Conservation (phyloP, 2,797 vertebrate genomes). For the Cuculus canorus region DNA sequence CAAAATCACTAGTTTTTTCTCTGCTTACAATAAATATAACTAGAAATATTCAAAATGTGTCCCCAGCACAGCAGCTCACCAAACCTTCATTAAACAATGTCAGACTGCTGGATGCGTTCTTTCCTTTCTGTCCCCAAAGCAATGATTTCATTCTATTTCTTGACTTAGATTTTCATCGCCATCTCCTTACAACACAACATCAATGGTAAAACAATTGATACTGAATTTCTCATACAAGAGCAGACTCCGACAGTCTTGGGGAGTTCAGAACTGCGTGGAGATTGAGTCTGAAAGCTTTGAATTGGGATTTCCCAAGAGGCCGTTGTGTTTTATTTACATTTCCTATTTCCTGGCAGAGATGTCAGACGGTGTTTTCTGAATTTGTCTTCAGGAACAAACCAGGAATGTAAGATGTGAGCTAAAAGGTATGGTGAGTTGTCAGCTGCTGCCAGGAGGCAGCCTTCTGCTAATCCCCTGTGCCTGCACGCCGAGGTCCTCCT, state of each 20-base stretch:
- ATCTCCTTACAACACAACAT: not conserved
- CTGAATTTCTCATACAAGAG: not conserved
- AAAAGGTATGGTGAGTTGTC: not conserved
- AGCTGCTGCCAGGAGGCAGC: not conserved
- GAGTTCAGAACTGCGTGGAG: not conserved
- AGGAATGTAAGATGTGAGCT: not conserved
- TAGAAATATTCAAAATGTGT: not conserved
- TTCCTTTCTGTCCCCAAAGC: not conserved
- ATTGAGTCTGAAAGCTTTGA: constrained; percentile 5
- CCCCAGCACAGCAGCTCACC: not conserved
- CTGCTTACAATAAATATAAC: not conserved
- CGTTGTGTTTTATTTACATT: constrained; percentile 53
- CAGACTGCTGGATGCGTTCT: not conserved
- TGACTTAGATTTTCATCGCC: not conserved
- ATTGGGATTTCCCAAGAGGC: not conserved
- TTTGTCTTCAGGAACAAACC: not conserved
- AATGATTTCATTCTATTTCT: not conserved
- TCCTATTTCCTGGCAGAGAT: constrained; percentile 48
- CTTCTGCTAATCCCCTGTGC: not conserved
- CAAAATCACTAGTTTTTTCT: not conserved
- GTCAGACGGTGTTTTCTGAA: constrained; percentile 4
- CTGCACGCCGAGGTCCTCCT: not conserved
- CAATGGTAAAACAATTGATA: not conserved
- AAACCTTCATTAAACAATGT: not conserved
- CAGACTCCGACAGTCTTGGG: not conserved